phyloP scores from a whole-genome alignment of 1,140 invertebrate genomes.

The Colletes latitarsis region DNA sequence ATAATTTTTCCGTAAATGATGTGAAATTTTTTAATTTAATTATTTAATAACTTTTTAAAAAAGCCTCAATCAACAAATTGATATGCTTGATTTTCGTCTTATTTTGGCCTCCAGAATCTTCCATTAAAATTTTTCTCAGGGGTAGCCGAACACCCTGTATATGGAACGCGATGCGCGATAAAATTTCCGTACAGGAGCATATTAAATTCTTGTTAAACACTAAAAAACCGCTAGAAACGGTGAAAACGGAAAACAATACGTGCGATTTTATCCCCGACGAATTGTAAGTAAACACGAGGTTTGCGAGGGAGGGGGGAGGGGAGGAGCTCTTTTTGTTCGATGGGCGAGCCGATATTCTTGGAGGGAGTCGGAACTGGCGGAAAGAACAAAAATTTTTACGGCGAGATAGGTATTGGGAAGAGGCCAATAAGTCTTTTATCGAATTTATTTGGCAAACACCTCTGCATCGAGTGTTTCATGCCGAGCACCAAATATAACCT shows the following conservation, averaged over 20 bases:
- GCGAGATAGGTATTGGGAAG: conserved; percentile 42
- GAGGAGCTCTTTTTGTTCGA: conserved; percentile 15
- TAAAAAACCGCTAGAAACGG: not conserved
- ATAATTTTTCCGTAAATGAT: too few species aligned
- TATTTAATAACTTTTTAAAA: too few species aligned
- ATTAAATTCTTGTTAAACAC: not conserved
- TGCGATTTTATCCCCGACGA: conserved; percentile 11
- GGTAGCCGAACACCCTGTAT: too few species aligned
- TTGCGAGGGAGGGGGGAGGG: not conserved
- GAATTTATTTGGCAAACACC: conserved; percentile 63
- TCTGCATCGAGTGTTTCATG: conserved; percentile 39
- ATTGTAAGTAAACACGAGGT: conserved; percentile 48
- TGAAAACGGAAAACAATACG: not conserved
- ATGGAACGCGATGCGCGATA: too few species aligned
- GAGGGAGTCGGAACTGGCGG: conserved; percentile 11
- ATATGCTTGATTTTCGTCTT: too few species aligned
- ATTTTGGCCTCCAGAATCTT: too few species aligned
- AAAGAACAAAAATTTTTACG: conserved; percentile 56
- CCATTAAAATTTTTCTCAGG: too few species aligned
- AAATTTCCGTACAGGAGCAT: too few species aligned
- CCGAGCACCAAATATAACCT: conserved; percentile 55
- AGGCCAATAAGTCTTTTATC: conserved; percentile 56
- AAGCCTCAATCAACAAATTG: too few species aligned
- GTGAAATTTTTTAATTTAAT: too few species aligned
- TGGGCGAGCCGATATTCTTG: conserved; percentile 38